Conservation (phyloP, 2,888 invertebrate genomes). For the Drosophila buzzatii region DNA sequence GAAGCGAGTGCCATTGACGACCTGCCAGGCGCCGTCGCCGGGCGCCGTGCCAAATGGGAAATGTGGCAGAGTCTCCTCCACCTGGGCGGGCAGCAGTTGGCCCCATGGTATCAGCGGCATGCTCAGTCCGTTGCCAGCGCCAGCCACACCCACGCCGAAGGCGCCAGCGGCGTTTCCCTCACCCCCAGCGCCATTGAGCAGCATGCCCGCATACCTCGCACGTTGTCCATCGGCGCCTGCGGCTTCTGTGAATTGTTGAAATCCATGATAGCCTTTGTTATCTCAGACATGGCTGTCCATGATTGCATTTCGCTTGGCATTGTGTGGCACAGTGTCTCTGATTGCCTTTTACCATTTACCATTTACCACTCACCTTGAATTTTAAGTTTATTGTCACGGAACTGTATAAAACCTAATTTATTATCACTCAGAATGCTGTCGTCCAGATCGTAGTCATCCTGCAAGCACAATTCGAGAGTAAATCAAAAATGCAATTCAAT, state of each 20-base stretch:
- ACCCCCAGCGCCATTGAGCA: constrained; percentile 69
- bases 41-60: constrained; percentile 89
- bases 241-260: constrained; percentile 69
- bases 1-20: constrained; percentile 87
- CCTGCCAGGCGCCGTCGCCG: constrained; percentile 92
- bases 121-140: constrained; percentile 60
- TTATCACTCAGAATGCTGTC: constrained; percentile 84
- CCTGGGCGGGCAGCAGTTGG: constrained; percentile 83
- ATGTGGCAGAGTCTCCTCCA: constrained; percentile 86
- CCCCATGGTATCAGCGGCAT: constrained; percentile 85
- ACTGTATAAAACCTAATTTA: constrained; percentile 85
- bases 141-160: constrained; percentile 56
- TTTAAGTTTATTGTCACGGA: constrained; percentile 85
- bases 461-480: constrained; percentile 47
- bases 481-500: constrained; percentile 45
- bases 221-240: constrained; percentile 79
- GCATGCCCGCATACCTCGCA: constrained; percentile 78
- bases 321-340: constrained; percentile 33
- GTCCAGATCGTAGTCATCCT: constrained; percentile 85
- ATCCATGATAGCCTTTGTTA: constrained; percentile 50
- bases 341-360: constrained; percentile 55
- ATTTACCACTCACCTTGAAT: constrained; percentile 83
- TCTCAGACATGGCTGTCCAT: constrained; percentile 20
- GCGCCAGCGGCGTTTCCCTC: constrained; percentile 59
- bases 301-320: constrained; percentile 53